These are phyloP conservation scores for Sebastes fasciatus DNA, from an alignment of 2,113 vertebrate species.

Conservation along the genomic window DNA sequence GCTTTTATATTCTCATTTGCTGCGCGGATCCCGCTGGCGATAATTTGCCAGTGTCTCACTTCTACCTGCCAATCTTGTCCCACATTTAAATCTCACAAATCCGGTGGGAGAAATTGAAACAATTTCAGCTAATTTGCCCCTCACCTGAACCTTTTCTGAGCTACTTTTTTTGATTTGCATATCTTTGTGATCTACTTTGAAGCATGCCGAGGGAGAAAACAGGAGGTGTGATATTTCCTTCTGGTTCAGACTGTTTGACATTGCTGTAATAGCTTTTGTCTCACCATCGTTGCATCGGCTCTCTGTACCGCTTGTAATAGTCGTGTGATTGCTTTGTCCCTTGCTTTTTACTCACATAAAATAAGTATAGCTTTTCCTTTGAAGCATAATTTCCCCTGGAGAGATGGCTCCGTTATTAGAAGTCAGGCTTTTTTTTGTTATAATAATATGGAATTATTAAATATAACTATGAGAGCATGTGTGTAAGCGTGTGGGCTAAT, in stretches of 20 bases:
- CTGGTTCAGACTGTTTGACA: conserved; percentile 65
- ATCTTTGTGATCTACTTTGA: conserved; percentile 73
- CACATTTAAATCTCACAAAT: conserved; percentile 70
- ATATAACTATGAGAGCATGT: background rate
- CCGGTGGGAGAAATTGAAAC: conserved; percentile 69
- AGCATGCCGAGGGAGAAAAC: conserved; percentile 53
- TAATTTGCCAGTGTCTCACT: conserved; percentile 56
- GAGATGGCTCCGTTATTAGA: conserved; percentile 44
- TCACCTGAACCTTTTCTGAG: conserved; percentile 65
- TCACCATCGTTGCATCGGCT: conserved; percentile 30
- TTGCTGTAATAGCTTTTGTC: conserved; percentile 63
- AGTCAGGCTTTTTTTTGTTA: conserved; percentile 15
- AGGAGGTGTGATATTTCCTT: conserved; percentile 56
- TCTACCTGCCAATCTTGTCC: conserved; percentile 63
- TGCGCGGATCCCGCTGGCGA: conserved; percentile 52
- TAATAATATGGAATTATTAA: background rate
- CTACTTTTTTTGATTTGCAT: conserved; percentile 61
- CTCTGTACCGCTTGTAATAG: conserved; percentile 32
- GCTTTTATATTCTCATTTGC: conserved; percentile 59
- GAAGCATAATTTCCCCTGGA: conserved; percentile 35
- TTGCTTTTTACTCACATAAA: conserved; percentile 55
- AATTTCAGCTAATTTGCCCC: conserved; percentile 74
- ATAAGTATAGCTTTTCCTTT: conserved; percentile 43
- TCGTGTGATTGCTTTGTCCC: conserved; percentile 49
- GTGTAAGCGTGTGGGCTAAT: background rate